Evolutionary conservation across 2,113 vertebrate genomes (phyloP), one percentile per base, ranked within the genome.

Genomic region (Formicarius rufipectus): DNA sequence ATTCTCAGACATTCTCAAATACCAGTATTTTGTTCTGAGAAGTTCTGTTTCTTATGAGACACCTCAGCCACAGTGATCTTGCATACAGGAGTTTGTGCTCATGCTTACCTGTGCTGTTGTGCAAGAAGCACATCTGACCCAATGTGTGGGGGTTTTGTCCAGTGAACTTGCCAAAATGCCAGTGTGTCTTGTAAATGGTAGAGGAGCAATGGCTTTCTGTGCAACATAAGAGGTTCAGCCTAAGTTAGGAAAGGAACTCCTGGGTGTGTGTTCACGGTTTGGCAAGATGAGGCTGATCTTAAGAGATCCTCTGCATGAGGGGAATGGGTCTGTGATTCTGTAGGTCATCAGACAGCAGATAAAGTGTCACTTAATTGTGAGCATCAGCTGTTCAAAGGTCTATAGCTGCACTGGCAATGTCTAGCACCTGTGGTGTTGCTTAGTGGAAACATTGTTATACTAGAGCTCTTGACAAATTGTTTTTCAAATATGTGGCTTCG

Each of bases 281-380:
- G n/a, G n/a, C n/a, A n/a, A n/a, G n/a, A n/a, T n/a, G n/a, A n/a
- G n/a, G n/a, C n/a, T n/a, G n/a, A 25, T 8, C 10, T 4, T 28
- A 5, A 39, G 24, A 52, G 58, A 25, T 80, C 14, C n/a, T 76
- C 21, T 0, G 1, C 1, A 0, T 30, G 33, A 25, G 24, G 24
- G 27, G 14, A 7, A 25, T 22, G 25, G n/a, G 42, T 71, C 14
- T 78, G 49, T 0, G 0, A 10, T 68, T 49, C 56, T 31, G 4
- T 12, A 49, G 35, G 33, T 63, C 42, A 12, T 47, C 31, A 14
- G 44, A 9, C 5, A 53, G 55, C 40, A 71, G 35, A 31, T 45
- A 14, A 25, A 1, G 0, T 47, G 58, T 77, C 90, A 40, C 44
- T 50, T 63, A 8, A 33, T 27, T 37, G 55, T 76, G n/a, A 52